Base-by-base conservation (phyloP, 2,797 vertebrate genomes). In the Danio albolineatus region DNA sequence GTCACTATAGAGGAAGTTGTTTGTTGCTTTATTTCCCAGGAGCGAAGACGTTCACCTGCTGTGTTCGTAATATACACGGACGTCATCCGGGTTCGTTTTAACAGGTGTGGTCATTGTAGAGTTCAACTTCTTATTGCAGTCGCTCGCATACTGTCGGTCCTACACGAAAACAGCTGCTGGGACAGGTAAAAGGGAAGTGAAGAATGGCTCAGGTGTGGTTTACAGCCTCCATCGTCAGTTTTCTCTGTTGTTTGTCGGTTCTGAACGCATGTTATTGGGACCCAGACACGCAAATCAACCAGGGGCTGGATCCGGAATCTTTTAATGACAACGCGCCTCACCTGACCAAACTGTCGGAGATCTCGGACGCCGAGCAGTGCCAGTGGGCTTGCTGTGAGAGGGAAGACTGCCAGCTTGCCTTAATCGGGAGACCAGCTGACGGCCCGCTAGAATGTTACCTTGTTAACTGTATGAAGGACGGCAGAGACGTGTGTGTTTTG, bases 191-290 rank as follows among this genome's bases (percentile, higher is more conserved):
- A 4, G 9, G 48, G n/a, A 76, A 64, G 36, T 13, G 2, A 19
- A 72, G 4, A 49, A 88, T 88, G 85, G 44, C 78, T 69, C 77
- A 73, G 65, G 46, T 77, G 65, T 38, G 51, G 19, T 19, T 73
- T 10, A 61, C 76, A 2, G 16, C 9, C 2, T 7, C 19, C 2
- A 2, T 28, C 1, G 39, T 73, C 1, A 67, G 19, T 8, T 62
- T 73, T 12, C 49, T 79, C 3, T 72, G 19, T 64, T 39, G 28
- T 7, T 9, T 90, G 0, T 7, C 88, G 9, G 3, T 73, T 82
- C 4, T 82, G 17, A 5, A 2, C 73, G 28, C 88, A 7, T 92
- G 91, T 36, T 57, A 61, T 0, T 89, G 87, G 89, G 85, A 88
- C 53, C 16, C 1, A 12, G 13, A 19, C 41, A 5, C 13, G 0